Base-by-base conservation (phyloP, 2,888 invertebrate species). In the Trisateles emortualis region DNA sequence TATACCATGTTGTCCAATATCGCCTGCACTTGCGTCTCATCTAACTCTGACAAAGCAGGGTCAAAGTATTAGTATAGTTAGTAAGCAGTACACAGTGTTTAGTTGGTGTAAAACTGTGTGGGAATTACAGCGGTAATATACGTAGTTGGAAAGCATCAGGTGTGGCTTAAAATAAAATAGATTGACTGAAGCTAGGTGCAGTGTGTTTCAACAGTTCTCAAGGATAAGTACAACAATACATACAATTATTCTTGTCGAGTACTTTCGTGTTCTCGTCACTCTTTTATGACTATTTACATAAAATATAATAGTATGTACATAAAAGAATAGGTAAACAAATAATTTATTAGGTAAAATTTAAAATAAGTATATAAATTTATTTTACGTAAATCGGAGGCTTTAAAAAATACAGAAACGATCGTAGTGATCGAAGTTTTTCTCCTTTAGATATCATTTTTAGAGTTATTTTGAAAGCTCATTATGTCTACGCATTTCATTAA, bases 41-140 rank as follows among this genome's bases (percentile, higher is more conserved):
- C 86, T 86, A 92, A 76, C 72, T 91, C 91, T 92, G 90, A 81
- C 79, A 79, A 88, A 87, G 88, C 88, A 79, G 67, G 48, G 72
- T 64, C 49, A 66, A 69, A 59, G 33, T 70, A 52, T 83, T 79
- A 79, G 72, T 74, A 58, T 81, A 78, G 74, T 90, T 88, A 89
- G 76, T 83, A 85, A 83, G 86, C 84, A 64, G 17, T 33, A 42
- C 38, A 49, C 56, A 50, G 41, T 45, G 48, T 5, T 38, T 29
- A 1, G 29, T 47, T 39, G 24, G 9, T 45, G 35, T 10, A 5
- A n/a, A 44, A 45, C 50, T 45, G 44, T 64, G 57, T 51, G 33
- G 40, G 43, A 38, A 30, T 36, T 43, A 41, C 11, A 19, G 50
- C 24, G 26, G 36, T 53, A 38, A 50, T 50, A 53, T 42, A 46